Conservation (phyloP, 2,797 vertebrate species). For the Sarcophilus harrisii region DNA sequence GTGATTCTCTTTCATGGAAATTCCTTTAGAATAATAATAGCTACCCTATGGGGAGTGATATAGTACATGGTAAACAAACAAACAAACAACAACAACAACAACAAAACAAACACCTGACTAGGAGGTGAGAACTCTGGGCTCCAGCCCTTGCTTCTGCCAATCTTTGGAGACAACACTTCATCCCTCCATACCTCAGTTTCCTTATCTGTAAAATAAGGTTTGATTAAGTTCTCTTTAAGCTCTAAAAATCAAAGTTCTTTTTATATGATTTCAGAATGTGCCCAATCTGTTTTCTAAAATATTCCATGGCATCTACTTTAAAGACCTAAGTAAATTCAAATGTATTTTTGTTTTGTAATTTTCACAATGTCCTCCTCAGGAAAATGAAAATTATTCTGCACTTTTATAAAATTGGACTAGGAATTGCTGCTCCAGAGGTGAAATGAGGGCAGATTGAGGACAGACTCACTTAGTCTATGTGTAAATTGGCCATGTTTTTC, state of each 20-base stretch:
- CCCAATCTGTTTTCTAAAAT: neutral
- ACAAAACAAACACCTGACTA: neutral
- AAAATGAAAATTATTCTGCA: neutral
- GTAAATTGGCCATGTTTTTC: neutral
- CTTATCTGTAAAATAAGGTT: neutral
- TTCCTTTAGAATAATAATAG: neutral
- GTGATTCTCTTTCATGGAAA: neutral
- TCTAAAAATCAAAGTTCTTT: neutral
- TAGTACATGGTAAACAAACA: neutral
- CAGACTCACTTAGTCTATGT: neutral
- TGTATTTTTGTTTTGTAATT: neutral
- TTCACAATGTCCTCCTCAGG: neutral
- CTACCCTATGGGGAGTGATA: neutral
- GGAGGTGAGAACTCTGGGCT: neutral
- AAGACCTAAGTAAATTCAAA: neutral
- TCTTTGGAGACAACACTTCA: neutral
- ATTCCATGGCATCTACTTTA: neutral
- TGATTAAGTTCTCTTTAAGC: neutral
- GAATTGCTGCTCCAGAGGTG: rapidly evolving
- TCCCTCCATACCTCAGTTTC: neutral
- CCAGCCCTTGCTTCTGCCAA: neutral
- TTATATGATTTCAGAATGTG: neutral
- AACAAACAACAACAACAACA: too few species aligned
- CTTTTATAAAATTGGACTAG: neutral
- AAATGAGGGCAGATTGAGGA: neutral